Evolutionary conservation across 1,140 invertebrate genomes (phyloP), one percentile per base, ranked within the genome.

Genomic region (Heterodera carotae): DNA sequence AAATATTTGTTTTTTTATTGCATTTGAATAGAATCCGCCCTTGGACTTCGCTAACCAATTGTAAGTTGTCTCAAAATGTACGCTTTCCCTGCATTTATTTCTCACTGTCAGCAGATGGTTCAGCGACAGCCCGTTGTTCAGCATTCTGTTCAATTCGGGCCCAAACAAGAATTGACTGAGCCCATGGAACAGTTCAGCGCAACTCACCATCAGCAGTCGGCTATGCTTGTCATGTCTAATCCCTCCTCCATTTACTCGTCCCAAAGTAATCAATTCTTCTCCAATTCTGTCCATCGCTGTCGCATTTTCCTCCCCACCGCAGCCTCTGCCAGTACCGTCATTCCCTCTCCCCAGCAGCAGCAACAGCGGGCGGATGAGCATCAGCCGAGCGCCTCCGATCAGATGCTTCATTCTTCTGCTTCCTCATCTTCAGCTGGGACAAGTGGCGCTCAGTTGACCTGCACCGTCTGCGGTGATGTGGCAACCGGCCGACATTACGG

Each of bases 401-500:
- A 56, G 48, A 15, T 22, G 22, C 22, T 18, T 15, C 48, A 5
- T 56, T 15, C 48, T 2, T 56, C 48, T 56, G 18, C 48, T 56
- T 56, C 48, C 48, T 53, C 48, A 10, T 43, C 39, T 10, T 10
- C 15, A 12, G 15, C 39, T 43, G 39, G 39, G 39, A 12, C 7
- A 56, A 22, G 60, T 6, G 66, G 67, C 8, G 10, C n/a, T 36
- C 48, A 53, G 6, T 74, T 85, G n/a, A 75, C 78, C 8, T 85
- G 84, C 60, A 71, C 80, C n/a, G 84, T 85, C 22, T 85, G 84
- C 67, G 86, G 84, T 10, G 84, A 85, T 31, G 77, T 78, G 25
- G 81, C 82, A 22, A 84, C 82, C 53, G 82, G 80, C 22, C n/a
- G 78, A 25, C 81, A 82, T 59, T 82, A 82, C 53, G 81, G 81